phyloP scores from a whole-genome alignment of 2,113 vertebrate genomes.

The Heterotis niloticus region DNA sequence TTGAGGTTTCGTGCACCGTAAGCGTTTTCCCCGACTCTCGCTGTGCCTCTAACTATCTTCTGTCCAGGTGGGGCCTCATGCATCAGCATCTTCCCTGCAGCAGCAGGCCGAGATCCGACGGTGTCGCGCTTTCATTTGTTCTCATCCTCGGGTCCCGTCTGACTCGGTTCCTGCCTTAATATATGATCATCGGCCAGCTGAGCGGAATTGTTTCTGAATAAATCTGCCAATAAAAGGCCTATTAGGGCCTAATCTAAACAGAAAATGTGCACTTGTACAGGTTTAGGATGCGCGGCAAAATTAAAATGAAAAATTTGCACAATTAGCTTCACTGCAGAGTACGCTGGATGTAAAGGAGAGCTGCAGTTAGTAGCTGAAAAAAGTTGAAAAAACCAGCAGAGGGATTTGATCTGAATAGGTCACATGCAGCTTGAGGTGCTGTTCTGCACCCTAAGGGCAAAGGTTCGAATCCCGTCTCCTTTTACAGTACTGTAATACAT shows the following conservation, averaged over 20 bases:
- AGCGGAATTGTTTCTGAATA: neutral
- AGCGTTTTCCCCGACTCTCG: neutral
- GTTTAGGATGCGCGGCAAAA: no score
- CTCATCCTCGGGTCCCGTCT: neutral
- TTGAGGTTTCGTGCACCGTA: slow-evolving; percentile 9
- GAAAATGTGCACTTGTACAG: no score
- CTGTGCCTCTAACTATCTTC: slow-evolving; percentile 15
- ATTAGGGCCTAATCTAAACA: neutral
- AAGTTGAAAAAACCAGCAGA: no score
- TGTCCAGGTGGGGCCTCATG: neutral
- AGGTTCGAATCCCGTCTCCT: no score
- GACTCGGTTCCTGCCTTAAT: neutral
- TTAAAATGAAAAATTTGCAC: no score
- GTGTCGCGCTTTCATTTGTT: slow-evolving; percentile 4
- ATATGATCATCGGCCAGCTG: neutral
- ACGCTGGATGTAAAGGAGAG: no score
- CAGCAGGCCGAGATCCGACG: neutral
- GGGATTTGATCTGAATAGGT: no score
- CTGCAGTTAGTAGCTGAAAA: no score
- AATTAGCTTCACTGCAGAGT: no score
- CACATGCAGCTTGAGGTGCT: no score
- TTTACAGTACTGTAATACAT: no score
- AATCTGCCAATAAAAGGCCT: neutral
- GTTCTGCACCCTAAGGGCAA: no score
- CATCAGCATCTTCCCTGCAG: slow-evolving; percentile 12